Evolutionary conservation across 2,888 invertebrate species (phyloP), one percentile per base, ranked within the genome.

Genomic region (Latrodectus elegans): DNA sequence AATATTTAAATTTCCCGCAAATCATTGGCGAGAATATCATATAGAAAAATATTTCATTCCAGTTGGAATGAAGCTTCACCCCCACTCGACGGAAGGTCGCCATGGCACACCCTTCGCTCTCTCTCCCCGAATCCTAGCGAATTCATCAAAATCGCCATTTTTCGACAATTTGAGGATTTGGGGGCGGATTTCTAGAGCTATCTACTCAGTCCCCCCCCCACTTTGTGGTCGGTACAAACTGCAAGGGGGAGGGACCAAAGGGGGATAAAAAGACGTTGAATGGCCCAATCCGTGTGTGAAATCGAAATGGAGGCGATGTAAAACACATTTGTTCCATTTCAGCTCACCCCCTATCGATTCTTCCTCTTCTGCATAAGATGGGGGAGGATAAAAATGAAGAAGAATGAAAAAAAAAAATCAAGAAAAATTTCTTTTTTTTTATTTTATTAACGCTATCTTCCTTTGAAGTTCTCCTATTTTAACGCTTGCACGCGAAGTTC

Each of bases 251-350:
- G 38, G 38, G 38, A 38, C 38, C 38, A 38, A 38, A 4, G 38
- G 38, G 38, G 38, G 38, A 38, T 38, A 64, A 80, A 86, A 68
- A 80, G 60, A 80, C 81, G 81, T 71, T 81, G 86, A 86, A 76
- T 81, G 76, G 67, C 77, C 81, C 76, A 86, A 86, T 86, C 81
- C 86, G 81, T 81, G 86, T 86, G 86, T 86, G 86, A 86, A 86
- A 86, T 86, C 86, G 86, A 81, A 86, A 86, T 86, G 74, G 86
- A 81, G 80, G 86, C 81, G 81, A 86, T 86, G 86, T 86, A 86
- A 86, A 86, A 86, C 81, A 86, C 86, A 86, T 86, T 86, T 86
- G 86, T 86, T 86, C 86, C 86, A 81, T 80, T 71, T 67, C 81
- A 86, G 65, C 81, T 77, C 75, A 72, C 81, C 72, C 72, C 72